Base-by-base conservation (phyloP, 2,797 vertebrate genomes). In the Argyrosomus regius region DNA sequence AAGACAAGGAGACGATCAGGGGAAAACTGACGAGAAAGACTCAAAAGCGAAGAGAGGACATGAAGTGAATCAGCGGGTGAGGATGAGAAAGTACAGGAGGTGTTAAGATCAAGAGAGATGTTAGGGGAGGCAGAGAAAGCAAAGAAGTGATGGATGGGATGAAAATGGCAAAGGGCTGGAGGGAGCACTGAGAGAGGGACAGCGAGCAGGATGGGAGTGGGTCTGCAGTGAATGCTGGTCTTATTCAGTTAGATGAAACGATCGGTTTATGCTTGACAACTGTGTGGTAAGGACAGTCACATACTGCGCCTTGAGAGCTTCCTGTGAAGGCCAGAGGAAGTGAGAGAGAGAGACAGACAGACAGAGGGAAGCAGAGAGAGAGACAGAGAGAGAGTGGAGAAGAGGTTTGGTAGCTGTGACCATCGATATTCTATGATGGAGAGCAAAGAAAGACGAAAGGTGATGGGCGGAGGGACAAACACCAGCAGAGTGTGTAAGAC, bases 221-320 rank as follows among this genome's bases (percentile, higher is more conserved):
- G 80, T 87, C 83, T 72, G 76, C 72, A 24, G 78, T 70, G 74
- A 80, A 78, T 48, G 82, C 72, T 70, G 81, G 76, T 78, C 73
- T 92, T 91, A 89, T 87, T 91, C 84, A 85, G 88, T 88, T 84
- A 81, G 81, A 82, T 66, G 83, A 89, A 93, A 92, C 75, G 79
- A 92, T 90, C 28, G 82, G 84, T 92, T 89, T 74, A 61, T 80
- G 80, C 77, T 67, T 54, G 74, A 82, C 84, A 81, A 88, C 84
- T 76, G 81, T 79, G 86, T 35, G 67, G 86, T 16, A 81, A 87
- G 85, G 87, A 86, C 88, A 79, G 87, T 80, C 86, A 81, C 90
- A 92, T 88, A 89, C 89, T 91, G 90, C 6, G 90, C 86, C 80
- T 35, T 85, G 81, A 91, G 85, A 90, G 89, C 87, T 88, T 90